Evolutionary conservation across 2,113 vertebrate genomes (phyloP), one percentile per base, ranked within the genome.

Genomic region (Xyrauchen texanus): DNA sequence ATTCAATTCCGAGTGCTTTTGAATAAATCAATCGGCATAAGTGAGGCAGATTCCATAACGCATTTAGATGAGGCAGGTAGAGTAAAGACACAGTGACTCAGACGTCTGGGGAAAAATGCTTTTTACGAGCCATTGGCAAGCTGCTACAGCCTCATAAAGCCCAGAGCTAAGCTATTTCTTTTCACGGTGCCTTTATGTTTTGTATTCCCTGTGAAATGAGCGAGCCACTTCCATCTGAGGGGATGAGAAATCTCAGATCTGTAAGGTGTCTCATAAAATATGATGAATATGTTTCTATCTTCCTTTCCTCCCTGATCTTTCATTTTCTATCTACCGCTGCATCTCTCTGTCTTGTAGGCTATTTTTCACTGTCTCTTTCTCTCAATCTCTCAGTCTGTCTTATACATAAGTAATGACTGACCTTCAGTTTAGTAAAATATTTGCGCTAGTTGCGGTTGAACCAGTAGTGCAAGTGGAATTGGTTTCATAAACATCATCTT

Each of bases 371-470:
- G 53, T 78, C 69, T 15, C 21, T 68, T 47, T 74, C 7, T 71
- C 51, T 67, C 46, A 6, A 45, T 68, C 66, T 70, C 57, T 9
- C 53, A 52, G 46, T 49, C 4, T 52, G 52, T 68, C 72, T 81
- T 73, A 69, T 81, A 68, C 72, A 76, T 81, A 76, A 81, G 65
- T 68, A 68, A 81, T 76, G 64, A 60, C 58, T 73, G 73, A 76
- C 65, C 72, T 81, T 76, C 57, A 13, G 55, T 81, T 81, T 60
- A 63, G 47, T 45, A 34, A 63, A 61, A 68, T 60, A 76, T 68
- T 75, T 76, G 21, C 21, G 3, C 3, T 34, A 3, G 21, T 34
- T 34, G 55, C 42, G 57, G 76, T 63, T 62, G 58, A 57, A 61
- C 66, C 47, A 63, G 58, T 42, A 70, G 67, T 16, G 67, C 2